phyloP scores from a whole-genome alignment of 2,888 invertebrate genomes.

The Napeogenes inachia region DNA sequence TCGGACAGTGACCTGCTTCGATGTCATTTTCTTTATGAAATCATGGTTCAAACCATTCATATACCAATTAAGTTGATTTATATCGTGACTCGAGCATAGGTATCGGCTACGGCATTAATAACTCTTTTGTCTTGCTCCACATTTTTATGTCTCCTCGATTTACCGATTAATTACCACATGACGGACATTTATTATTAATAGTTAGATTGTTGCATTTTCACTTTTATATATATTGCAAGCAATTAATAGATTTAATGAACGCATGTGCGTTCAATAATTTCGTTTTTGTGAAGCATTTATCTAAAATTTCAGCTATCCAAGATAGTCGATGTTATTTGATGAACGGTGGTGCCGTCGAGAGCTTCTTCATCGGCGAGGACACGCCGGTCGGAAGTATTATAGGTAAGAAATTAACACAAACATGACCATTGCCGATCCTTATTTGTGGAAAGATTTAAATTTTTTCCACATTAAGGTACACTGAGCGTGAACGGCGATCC shows the following conservation, averaged over 20 bases:
- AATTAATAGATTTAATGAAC: background rate
- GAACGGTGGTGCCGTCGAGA: conserved; percentile 93
- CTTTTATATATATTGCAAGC: conserved; percentile 7
- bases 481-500: conserved; percentile 90
- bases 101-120: conserved; percentile 14
- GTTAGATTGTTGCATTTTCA: background rate
- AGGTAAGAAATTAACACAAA: conserved; percentile 64
- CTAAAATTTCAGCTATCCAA: conserved; percentile 77
- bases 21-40: conserved; percentile 15
- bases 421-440: background rate
- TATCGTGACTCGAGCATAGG: conserved; percentile 23
- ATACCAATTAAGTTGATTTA: conserved; percentile 15
- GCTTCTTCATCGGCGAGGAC: conserved; percentile 93
- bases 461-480: conserved; percentile 60
- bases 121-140: conserved; percentile 14
- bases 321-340: conserved; percentile 94
- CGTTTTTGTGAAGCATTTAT: background rate
- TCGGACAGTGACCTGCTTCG: conserved; percentile 16
- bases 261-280: background rate
- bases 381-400: conserved; percentile 86
- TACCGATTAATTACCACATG: conserved; percentile 16
- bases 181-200: conserved; percentile 6
- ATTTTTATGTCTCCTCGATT: conserved; percentile 12
- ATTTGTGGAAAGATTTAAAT: background rate
- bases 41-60: conserved; percentile 13